Evolutionary conservation across 2,113 vertebrate species (phyloP), one percentile per base, ranked within the genome.

Genomic region (Eira barbara): DNA sequence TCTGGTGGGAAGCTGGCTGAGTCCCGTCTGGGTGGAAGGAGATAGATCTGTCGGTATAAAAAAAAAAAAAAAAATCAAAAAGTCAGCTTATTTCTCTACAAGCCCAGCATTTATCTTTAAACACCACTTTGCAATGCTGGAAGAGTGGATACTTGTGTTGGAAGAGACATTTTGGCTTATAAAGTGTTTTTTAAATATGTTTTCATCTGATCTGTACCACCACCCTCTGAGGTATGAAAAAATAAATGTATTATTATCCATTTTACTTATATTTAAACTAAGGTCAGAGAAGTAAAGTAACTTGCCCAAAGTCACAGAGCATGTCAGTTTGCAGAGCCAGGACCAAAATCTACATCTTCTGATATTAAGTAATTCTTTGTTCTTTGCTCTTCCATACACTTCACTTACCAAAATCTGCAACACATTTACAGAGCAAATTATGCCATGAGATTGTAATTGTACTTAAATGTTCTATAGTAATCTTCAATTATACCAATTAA

Each of bases 1-100:
- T 98, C 98, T 99, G 96, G 98, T 97, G 96, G 94, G 98, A 99
- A 99, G 98, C 97, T 98, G 97, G 97, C 98, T 96, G 94, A 98
- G 91, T 97, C 97, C 98, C 97, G 96, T 98, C 95, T 98, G 97
- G 92, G 57, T 89, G 59, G 85, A 98, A 98, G 95, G 97, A 98
- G 98, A 98, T 97, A 97, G 96, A 99, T 98, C 49, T 92, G 65
- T 96, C 90, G 79, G 14, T 52, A 49, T 47, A 84, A 42, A 95
- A 94, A 92, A 94, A 82, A 94, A 82, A 47, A 12, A 47, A 47
- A 47, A 47, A 47, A 71, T 29, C 0, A 1, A 81, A 92, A 96
- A 83, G n/a, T 94, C 67, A 87, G 82, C 47, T 95, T 95, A 89
- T 94, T 95, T 88, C 42, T 91, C 23, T 81, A 94, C 6, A 42